phyloP scores from a whole-genome alignment of 2,888 invertebrate species.

The Erannis defoliaria region DNA sequence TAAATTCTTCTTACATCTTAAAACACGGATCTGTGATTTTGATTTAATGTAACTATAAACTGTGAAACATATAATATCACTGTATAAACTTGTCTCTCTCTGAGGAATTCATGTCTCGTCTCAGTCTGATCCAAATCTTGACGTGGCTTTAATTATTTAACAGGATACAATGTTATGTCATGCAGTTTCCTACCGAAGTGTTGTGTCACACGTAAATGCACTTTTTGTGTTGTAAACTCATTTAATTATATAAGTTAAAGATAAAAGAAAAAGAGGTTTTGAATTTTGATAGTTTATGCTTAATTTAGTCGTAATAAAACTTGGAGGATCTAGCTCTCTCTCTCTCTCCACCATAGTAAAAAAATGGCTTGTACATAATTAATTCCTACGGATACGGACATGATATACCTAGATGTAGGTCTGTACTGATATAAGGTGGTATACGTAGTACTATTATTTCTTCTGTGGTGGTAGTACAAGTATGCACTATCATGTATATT shows the following conservation, averaged over 20 bases:
- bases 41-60: not conserved
- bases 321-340: too few relatives aligned
- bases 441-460: too few relatives aligned
- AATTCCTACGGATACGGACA: slow-evolving; percentile 23
- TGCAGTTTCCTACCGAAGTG: slow-evolving; percentile 43
- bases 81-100: slow-evolving; percentile 24
- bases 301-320: slow-evolving; percentile 9
- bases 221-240: slow-evolving; percentile 35
- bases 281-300: slow-evolving; percentile 14
- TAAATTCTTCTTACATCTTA: not conserved
- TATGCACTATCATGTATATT: too few relatives aligned
- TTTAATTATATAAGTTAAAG: slow-evolving; percentile 36
- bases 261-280: slow-evolving; percentile 23
- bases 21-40: not conserved
- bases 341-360: too few relatives aligned
- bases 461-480: too few relatives aligned
- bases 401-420: too few relatives aligned
- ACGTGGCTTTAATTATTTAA: slow-evolving; percentile 42
- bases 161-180: slow-evolving; percentile 46
- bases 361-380: slow-evolving; percentile 8
- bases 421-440: too few relatives aligned
- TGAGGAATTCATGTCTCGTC: slow-evolving; percentile 33
- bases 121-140: slow-evolving; percentile 36
- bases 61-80: too few relatives aligned
- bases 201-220: slow-evolving; percentile 41